Evolutionary conservation across 2,113 vertebrate species (phyloP).

Genomic region (Podilymbus podiceps): DNA sequence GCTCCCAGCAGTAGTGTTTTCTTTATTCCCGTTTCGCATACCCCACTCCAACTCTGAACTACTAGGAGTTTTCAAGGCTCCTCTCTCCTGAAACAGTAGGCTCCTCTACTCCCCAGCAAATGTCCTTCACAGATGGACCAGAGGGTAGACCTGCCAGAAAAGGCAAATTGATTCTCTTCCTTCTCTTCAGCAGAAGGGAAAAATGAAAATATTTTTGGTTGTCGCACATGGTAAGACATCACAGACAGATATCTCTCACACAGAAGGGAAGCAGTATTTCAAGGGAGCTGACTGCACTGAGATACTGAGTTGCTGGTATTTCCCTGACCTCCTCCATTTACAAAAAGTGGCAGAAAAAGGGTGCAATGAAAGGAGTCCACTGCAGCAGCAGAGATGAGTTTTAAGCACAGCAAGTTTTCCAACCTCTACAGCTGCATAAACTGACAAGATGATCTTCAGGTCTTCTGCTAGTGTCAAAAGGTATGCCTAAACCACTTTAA

Average conservation of each 20-base stretch:
- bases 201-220: neutral
- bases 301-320: neutral
- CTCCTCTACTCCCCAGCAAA: neutral
- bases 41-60: neutral
- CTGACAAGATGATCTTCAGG: neutral
- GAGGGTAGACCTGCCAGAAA: neutral
- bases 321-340: neutral
- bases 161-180: neutral
- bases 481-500: neutral
- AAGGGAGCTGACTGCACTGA: neutral
- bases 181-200: neutral
- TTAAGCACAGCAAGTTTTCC: neutral
- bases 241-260: neutral
- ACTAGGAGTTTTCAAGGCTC: neutral
- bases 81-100: neutral
- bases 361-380: neutral
- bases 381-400: neutral
- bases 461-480: neutral
- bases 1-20: neutral
- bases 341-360: neutral
- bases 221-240: neutral
- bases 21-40: neutral
- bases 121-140: neutral
- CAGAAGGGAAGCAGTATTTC: neutral
- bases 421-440: neutral